These are phyloP conservation scores for Polypterus senegalus DNA, from an alignment of 2,113 vertebrate species.

Conservation along the genomic window DNA sequence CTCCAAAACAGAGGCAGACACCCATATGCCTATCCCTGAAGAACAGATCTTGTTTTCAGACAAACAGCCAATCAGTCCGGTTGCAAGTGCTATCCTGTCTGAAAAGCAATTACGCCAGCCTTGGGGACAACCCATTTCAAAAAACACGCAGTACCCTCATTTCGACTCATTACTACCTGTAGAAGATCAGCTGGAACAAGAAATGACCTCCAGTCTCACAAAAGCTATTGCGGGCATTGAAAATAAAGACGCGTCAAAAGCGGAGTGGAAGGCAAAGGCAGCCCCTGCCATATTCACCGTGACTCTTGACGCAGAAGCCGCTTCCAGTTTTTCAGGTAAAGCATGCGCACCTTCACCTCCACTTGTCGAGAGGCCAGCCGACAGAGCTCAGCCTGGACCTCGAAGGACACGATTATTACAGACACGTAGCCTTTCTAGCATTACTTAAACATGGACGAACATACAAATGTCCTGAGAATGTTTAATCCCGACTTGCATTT, in stretches of 20 bases:
- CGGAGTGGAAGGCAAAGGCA: no score
- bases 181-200: background rate
- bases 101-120: background rate
- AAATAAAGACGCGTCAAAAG: no score
- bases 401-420: conserved; percentile 10
- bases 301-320: background rate
- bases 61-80: background rate
- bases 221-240: background rate
- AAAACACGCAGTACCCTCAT: conserved; percentile 3
- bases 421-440: conserved; percentile 14
- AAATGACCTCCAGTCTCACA: background rate
- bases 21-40: no score
- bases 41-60: no score
- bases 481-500: background rate
- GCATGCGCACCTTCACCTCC: conserved; percentile 23
- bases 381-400: conserved; percentile 15
- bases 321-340: background rate
- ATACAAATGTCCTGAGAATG: background rate
- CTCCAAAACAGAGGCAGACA: no score
- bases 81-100: background rate
- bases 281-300: background rate
- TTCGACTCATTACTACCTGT: background rate
- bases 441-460: conserved; percentile 11
- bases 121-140: background rate
- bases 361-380: conserved; percentile 17